phyloP scores from a whole-genome alignment of 2,888 invertebrate genomes.

The Eueremaeus valkanovi region DNA sequence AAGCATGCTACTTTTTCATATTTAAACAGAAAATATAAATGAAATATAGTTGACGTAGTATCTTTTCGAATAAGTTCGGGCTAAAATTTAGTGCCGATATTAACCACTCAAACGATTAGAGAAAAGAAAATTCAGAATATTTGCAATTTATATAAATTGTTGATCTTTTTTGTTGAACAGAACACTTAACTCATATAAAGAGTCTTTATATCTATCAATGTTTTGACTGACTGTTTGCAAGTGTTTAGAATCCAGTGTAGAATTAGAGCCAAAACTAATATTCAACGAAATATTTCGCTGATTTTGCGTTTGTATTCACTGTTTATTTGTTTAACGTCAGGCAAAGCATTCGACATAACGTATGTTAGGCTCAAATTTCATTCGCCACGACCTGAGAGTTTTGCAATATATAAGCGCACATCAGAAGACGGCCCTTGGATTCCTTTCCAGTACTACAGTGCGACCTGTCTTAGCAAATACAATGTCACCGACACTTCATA shows the following conservation, averaged over 20 bases:
- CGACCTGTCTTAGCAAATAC: constrained; percentile 87
- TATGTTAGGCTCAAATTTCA: constrained; percentile 91
- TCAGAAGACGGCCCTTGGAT: constrained; percentile 75
- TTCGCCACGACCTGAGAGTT: constrained; percentile 94
- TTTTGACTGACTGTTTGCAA: too few species aligned
- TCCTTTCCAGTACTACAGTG: constrained; percentile 87
- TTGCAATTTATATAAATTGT: too few species aligned
- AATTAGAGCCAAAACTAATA: background rate
- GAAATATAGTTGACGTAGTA: too few species aligned
- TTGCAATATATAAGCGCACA: constrained; percentile 83
- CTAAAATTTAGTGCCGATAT: too few species aligned
- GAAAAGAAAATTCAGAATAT: too few species aligned
- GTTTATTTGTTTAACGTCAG: constrained; percentile 55
- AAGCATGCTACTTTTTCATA: too few species aligned
- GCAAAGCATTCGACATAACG: constrained; percentile 94
- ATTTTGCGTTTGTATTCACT: background rate
- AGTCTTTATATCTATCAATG: too few species aligned
- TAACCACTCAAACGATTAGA: too few species aligned
- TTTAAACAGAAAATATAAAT: too few species aligned
- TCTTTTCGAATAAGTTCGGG: too few species aligned
- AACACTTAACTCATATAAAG: too few species aligned
- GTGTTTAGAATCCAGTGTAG: background rate
- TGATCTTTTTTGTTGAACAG: too few species aligned
- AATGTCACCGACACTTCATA: constrained; percentile 70
- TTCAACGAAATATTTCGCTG: background rate